These are phyloP conservation scores for Melipona beecheii DNA, from an alignment of 2,888 invertebrate species.

Conservation along the genomic window DNA sequence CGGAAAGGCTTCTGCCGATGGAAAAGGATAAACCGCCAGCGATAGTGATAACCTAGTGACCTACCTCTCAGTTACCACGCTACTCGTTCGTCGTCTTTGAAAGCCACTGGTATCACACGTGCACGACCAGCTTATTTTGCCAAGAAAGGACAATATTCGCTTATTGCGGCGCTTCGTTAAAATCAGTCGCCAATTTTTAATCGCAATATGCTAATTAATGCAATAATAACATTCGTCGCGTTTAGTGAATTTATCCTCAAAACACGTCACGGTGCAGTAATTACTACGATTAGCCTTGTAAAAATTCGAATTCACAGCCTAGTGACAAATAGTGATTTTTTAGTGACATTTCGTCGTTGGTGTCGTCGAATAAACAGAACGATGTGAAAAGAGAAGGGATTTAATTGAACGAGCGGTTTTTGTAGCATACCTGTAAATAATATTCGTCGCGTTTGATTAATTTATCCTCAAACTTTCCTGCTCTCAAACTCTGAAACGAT, in stretches of 20 bases:
- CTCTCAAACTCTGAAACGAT: no score
- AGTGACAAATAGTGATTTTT: no score
- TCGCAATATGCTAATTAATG: background rate
- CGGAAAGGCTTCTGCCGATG: constrained; percentile 71
- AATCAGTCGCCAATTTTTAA: constrained; percentile 19
- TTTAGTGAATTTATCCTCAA: no score
- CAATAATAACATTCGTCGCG: background rate
- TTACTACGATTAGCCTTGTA: no score
- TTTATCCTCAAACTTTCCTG: no score
- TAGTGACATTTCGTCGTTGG: no score
- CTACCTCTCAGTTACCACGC: constrained; percentile 69
- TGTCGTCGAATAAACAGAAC: background rate
- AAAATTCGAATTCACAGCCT: no score
- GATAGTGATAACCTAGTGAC: constrained; percentile 78
- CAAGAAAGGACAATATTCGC: constrained; percentile 51
- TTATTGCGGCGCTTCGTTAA: constrained; percentile 53
- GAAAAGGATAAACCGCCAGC: constrained; percentile 64
- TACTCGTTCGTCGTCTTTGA: constrained; percentile 46
- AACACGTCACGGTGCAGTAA: no score
- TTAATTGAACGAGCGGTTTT: constrained; percentile 62
- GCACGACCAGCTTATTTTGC: constrained; percentile 57
- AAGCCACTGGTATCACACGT: constrained; percentile 32
- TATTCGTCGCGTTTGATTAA: no score
- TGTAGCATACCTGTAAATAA: no score
- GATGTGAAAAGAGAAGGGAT: constrained; percentile 8